Percentiles rank a stretch among this genome's conserved stretches.
Evolutionary conservation across 2,888 invertebrate species (phyloP).

Genomic region (Andrena marginata): DNA sequence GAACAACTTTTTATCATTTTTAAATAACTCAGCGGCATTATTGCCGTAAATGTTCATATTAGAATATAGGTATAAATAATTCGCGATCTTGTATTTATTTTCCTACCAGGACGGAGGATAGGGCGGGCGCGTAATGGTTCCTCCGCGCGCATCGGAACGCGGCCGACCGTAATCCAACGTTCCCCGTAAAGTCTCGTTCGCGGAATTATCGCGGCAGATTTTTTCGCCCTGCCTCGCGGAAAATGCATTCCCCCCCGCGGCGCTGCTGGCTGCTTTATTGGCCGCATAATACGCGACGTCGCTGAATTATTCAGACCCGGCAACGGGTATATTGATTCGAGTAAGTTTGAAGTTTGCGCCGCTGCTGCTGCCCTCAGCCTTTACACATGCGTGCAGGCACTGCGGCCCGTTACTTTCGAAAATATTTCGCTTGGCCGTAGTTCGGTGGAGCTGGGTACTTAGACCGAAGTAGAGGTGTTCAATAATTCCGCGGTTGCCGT

Average conservation of each 20-base stretch:
- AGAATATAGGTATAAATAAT: too few relatives aligned
- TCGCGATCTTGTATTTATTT: not conserved
- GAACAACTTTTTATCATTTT: too few relatives aligned
- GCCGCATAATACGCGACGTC: slow-evolving; percentile 27
- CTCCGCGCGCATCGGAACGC: not conserved
- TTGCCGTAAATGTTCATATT: too few relatives aligned
- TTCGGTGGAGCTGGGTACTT: slow-evolving; percentile 2
- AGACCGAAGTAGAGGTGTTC: not conserved
- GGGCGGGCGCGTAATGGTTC: not conserved
- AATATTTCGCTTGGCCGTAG: not conserved
- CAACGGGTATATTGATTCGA: slow-evolving; percentile 41
- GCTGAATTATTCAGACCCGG: slow-evolving; percentile 50
- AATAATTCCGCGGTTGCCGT: slow-evolving; percentile 15
- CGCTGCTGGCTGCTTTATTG: slow-evolving; percentile 31
- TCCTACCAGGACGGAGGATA: not conserved
- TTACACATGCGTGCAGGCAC: not conserved
- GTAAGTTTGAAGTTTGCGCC: slow-evolving; percentile 33
- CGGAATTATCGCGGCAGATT: slow-evolving; percentile 38
- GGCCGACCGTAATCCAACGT: slow-evolving; percentile 7
- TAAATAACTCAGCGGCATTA: too few relatives aligned
- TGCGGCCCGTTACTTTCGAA: not conserved
- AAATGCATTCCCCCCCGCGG: slow-evolving; percentile 21
- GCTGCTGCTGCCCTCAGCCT: not conserved
- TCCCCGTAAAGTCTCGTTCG: slow-evolving; percentile 28
- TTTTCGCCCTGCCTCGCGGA: not conserved